Evolutionary conservation across 2,888 invertebrate species (phyloP).

Genomic region (Noctua janthe): DNA sequence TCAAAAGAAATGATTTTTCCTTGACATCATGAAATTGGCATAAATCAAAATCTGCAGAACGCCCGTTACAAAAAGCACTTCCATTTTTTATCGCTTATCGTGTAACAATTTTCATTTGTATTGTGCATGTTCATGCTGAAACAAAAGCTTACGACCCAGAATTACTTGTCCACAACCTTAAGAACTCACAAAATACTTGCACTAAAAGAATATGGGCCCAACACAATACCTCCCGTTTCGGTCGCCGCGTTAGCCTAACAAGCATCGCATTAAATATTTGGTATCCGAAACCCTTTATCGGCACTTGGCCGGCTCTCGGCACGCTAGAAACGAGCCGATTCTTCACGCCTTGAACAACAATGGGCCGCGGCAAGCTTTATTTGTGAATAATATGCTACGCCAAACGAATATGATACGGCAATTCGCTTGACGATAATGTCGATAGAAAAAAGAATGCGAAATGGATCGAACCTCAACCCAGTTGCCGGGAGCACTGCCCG

Average conservation of each 20-base stretch:
- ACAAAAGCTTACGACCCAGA: conserved; percentile 58
- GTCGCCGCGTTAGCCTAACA: conserved; percentile 74
- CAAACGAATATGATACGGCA: conserved; percentile 84
- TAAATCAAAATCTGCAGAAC: conserved; percentile 21
- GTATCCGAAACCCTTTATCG: conserved; percentile 78
- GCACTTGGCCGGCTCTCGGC: conserved; percentile 72
- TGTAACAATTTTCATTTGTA: conserved; percentile 60
- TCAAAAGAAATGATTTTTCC: background rate
- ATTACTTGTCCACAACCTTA: conserved; percentile 56
- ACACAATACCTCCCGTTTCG: conserved; percentile 67
- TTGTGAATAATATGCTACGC: conserved; percentile 87
- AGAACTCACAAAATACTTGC: conserved; percentile 53
- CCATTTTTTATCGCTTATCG: conserved; percentile 39
- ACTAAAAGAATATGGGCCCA: conserved; percentile 49
- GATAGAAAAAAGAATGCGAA: conserved; percentile 56
- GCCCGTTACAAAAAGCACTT: conserved; percentile 33
- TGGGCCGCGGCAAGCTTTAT: conserved; percentile 84
- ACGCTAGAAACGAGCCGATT: conserved; percentile 81
- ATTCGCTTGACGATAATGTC: conserved; percentile 77
- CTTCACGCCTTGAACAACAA: conserved; percentile 80
- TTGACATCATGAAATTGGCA: background rate
- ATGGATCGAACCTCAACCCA: conserved; percentile 37
- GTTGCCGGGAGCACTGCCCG: conserved; percentile 24
- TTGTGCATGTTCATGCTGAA: conserved; percentile 47
- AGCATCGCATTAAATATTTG: conserved; percentile 82